Conservation (phyloP, 1,140 invertebrate species). For the Meloidogyne hapla region DNA sequence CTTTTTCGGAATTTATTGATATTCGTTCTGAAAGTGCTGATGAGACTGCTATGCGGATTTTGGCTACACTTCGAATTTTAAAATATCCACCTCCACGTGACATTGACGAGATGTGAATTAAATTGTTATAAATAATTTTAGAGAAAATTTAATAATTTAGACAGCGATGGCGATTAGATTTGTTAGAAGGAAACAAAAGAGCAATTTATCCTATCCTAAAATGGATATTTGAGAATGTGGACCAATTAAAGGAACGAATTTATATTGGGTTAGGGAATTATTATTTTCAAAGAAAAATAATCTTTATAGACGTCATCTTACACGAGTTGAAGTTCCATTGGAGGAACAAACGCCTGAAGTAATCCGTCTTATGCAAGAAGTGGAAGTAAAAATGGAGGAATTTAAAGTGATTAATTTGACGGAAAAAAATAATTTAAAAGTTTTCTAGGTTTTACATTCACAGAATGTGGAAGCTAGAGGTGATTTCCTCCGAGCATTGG, state of each 20-base stretch:
- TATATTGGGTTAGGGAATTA: constrained; percentile 32
- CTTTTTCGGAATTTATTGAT: constrained; percentile 32
- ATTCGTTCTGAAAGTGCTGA: constrained; percentile 52
- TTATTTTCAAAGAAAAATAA: not conserved
- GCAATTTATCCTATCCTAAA: constrained; percentile 50
- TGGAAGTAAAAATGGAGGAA: constrained; percentile 56
- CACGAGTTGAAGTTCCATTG: constrained; percentile 48
- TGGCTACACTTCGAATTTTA: constrained; percentile 47
- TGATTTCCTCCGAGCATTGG: constrained; percentile 45
- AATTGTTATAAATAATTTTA: not conserved
- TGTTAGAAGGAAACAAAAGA: constrained; percentile 52
- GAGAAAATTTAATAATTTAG: constrained; percentile 30
- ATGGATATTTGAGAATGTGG: constrained; percentile 56
- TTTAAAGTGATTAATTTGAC: constrained; percentile 37
- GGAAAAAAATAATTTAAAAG: not conserved
- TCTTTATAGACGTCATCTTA: constrained; percentile 53
- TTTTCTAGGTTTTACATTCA: constrained; percentile 40
- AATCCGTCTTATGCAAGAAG: constrained; percentile 25
- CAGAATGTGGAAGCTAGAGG: constrained; percentile 44
- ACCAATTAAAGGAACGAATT: constrained; percentile 49
- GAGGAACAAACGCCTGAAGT: constrained; percentile 47
- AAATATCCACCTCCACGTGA: constrained; percentile 53
- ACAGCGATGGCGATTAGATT: constrained; percentile 50
- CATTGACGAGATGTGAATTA: constrained; percentile 50
- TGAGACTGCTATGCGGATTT: constrained; percentile 48